phyloP scores from a whole-genome alignment of 2,888 invertebrate genomes.

The Suillia variegata region DNA sequence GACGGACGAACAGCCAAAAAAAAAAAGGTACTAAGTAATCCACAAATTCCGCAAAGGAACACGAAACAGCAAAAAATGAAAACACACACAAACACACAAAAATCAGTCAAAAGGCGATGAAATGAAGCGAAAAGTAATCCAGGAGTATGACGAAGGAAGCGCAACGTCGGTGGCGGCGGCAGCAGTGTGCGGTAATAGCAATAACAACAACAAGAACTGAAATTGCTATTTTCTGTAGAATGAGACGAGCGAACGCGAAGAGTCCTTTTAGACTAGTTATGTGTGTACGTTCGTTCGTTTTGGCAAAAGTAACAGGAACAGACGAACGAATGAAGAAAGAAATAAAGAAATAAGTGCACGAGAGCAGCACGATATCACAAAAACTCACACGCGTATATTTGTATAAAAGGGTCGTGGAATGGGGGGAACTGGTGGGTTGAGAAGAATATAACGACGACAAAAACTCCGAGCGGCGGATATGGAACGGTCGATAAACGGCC shows the following conservation, averaged over 20 bases:
- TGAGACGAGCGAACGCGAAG: not conserved
- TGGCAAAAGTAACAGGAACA: constrained; percentile 9
- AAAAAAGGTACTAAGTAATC: not conserved
- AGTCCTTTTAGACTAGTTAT: constrained; percentile 2
- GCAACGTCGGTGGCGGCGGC: too few relatives aligned
- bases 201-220: not conserved
- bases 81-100: too few relatives aligned
- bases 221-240: not conserved
- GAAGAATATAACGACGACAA: constrained; percentile 19
- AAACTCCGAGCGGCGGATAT: constrained; percentile 1
- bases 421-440: constrained; percentile 1
- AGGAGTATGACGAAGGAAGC: not conserved
- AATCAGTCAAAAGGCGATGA: constrained; percentile 9
- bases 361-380: constrained; percentile 10
- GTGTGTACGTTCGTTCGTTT: too few relatives aligned
- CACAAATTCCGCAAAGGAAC: not conserved
- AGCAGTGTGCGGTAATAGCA: not conserved
- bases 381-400: not conserved
- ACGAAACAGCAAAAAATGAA: too few relatives aligned
- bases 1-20: not conserved
- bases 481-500: constrained; percentile 25
- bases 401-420: not conserved
- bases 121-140: constrained; percentile 23
- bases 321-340: constrained; percentile 7
- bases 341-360: constrained; percentile 1